Evolutionary conservation across 2,888 invertebrate species (phyloP).

Genomic region (Argyresthia goedartella): DNA sequence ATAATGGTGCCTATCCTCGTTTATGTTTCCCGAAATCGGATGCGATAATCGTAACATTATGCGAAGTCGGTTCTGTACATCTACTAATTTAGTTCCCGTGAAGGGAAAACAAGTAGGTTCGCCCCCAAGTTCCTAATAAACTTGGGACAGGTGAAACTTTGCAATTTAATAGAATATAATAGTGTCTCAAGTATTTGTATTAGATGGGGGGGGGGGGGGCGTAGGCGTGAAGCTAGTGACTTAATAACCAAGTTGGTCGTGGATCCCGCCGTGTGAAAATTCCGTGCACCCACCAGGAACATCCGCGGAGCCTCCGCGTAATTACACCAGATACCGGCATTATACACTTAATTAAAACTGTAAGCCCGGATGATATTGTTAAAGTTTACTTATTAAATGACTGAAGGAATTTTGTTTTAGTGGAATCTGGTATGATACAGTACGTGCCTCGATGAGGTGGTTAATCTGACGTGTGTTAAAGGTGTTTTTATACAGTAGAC

Average conservation of each 20-base stretch:
- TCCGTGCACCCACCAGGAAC: constrained; percentile 22
- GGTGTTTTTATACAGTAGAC: too few species aligned
- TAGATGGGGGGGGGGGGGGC: constrained; percentile 17
- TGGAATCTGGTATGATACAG: neutral
- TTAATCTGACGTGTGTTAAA: too few species aligned
- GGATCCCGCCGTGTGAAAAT: constrained; percentile 39
- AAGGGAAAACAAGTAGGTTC: too few species aligned
- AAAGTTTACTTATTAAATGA: constrained; percentile 25
- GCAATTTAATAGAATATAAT: constrained; percentile 5
- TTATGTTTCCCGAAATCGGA: constrained; percentile 6
- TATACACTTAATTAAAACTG: constrained; percentile 34
- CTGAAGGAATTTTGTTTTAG: constrained; percentile 15
- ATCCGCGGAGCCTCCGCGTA: constrained; percentile 17
- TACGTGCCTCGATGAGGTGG: neutral
- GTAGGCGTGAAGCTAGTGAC: constrained; percentile 39
- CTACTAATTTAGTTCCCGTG: neutral
- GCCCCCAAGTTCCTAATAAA: neutral
- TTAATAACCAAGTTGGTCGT: constrained; percentile 55
- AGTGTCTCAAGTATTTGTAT: constrained; percentile 19
- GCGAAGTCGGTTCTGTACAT: constrained; percentile 1
- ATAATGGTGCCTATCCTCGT: constrained; percentile 9
- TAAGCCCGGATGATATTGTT: constrained; percentile 20
- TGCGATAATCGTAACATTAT: constrained; percentile 8
- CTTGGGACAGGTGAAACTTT: constrained; percentile 1
- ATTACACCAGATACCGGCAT: constrained; percentile 52